Evolutionary conservation across 2,797 vertebrate genomes (phyloP), one percentile per base, ranked within the genome.

Genomic region (Salarias fasciatus): DNA sequence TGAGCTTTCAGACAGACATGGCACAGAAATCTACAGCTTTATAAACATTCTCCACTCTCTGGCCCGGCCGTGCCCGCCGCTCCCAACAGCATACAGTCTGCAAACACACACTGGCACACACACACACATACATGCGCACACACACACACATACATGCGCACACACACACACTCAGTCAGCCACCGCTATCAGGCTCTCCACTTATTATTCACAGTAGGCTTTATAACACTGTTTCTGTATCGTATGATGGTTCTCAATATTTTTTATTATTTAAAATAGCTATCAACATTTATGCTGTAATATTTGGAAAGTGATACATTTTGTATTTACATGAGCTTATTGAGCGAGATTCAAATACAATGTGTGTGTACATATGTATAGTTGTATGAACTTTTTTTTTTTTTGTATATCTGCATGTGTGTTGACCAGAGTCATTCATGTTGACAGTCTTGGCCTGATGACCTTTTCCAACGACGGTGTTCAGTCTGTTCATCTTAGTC

Each of bases 291-390:
- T 89, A 90, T 86, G 84, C 77, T 89, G 89, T 85, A 90, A 87
- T 92, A 93, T 88, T 87, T 86, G 75, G 85, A 91, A 89, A 91
- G 81, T 79, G 83, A 91, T 91, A 92, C 87, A 91, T 86, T 35
- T 87, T 89, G 83, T 92, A 93, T 93, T 92, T 92, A 93, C 92
- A 94, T 78, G 84, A 89, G 88, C 90, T 91, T 92, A 91, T 89
- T 79, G 76, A 92, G 84, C 83, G 55, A 84, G 63, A 89, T 84
- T 91, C 80, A 90, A 91, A 91, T 91, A 92, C 84, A 90, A 78
- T 82, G 82, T 80, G 71, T 76, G 69, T 82, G 63, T 87, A 81
- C 85, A 80, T 82, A 72, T 89, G 78, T 80, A 74, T 85, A 79
- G 46, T 69, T 53, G 38, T 59, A 75, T 69, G 67, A 45, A 66